Base-by-base conservation (phyloP, 2,113 vertebrate genomes). In the Rhabdomys dilectus region DNA sequence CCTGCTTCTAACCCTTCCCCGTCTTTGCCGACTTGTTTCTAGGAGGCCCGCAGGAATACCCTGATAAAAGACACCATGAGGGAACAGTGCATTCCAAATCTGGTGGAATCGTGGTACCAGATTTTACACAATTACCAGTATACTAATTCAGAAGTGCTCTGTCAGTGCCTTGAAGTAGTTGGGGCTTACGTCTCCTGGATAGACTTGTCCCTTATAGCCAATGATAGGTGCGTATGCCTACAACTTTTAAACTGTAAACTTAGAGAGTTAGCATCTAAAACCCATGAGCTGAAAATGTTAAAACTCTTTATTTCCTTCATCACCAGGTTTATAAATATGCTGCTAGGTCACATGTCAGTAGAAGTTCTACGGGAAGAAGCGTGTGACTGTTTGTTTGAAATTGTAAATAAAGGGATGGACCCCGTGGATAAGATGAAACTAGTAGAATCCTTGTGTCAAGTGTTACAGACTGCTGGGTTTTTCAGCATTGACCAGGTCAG, bases 41-140 rank as follows among this genome's bases (percentile, higher is more conserved):
- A 99, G 99, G 99, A 99, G 97, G 99, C 99, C 1, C 99, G 99
- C 45, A 99, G 99, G 91, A 99, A 99, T 98, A 99, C 99, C 0
- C 96, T 99, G 80, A 99, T 99, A 97, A 99, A 99, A 98, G 99
- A 99, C 98, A 96, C 98, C 95, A 99, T 99, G 99, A 98, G 99
- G 96, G 99, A 99, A 98, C 99, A 99, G 96, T 99, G 99, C 99
- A 99, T 99, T 99, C 99, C 99, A 96, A 99, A 98, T 97, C 98
- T 99, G 98, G 99, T 99, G 97, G 99, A 99, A 98, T 99, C 99
- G 1, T 99, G 99, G 99, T 99, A 99, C 98, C 99, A 99, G 99
- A 99, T 99, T 98, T 98, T 99, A 96, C 99, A 99, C 95, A 99
- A 99, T 13, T 99, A 99, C 97, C 99, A 99, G 97, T 99, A 98